Conservation (phyloP, 1,140 invertebrate species). For the Zaprionus kolodkinae region DNA sequence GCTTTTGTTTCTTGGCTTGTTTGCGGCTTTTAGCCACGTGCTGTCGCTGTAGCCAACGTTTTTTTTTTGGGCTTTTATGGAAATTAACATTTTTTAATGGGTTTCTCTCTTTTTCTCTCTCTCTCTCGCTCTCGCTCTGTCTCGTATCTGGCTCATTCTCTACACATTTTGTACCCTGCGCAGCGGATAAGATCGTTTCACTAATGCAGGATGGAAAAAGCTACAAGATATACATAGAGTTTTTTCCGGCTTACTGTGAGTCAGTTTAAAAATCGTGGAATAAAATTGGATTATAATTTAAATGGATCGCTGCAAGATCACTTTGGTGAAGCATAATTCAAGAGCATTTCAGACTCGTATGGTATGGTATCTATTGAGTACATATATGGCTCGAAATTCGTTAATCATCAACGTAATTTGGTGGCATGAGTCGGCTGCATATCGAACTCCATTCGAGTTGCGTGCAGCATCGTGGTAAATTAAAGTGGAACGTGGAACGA, state of each 20-base stretch:
- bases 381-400: conserved; percentile 21
- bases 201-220: not conserved
- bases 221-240: too few relatives aligned
- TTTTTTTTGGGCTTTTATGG: conserved; percentile 62
- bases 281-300: too few relatives aligned
- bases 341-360: not conserved
- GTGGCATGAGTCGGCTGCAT: conserved; percentile 34
- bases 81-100: conserved; percentile 81
- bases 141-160: not conserved
- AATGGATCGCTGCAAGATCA: not conserved
- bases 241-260: not conserved
- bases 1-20: conserved; percentile 33
- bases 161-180: not conserved
- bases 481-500: conserved; percentile 24
- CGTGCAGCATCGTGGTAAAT: conserved; percentile 45
- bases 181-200: not conserved
- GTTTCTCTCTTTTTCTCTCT: conserved; percentile 34
- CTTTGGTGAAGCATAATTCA: not conserved
- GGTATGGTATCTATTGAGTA: not conserved
- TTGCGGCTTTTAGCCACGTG: conserved; percentile 74
- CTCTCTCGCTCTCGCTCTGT: too few relatives aligned
- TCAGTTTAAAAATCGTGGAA: not conserved
- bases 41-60: conserved; percentile 34
- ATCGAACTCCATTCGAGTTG: conserved; percentile 19
- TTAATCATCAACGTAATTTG: conserved; percentile 41